Evolutionary conservation across 2,113 vertebrate genomes (phyloP).

Genomic region (Dipodomys merriami): DNA sequence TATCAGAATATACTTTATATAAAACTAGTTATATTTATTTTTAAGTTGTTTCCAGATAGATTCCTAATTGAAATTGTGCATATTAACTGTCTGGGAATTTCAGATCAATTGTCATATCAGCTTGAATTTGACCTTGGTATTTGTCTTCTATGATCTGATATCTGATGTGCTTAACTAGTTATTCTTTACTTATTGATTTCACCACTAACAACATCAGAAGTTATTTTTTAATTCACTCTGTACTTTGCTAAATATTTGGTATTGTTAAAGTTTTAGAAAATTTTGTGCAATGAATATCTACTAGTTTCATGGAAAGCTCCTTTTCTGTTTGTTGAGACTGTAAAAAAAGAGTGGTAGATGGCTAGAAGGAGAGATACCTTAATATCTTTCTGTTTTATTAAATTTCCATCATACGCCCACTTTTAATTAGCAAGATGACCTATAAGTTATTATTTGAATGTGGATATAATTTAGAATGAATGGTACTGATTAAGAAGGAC

Average conservation of each 20-base stretch:
- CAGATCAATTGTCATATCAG: neutral
- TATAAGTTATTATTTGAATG: neutral
- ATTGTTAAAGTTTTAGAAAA: neutral
- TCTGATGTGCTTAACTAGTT: neutral
- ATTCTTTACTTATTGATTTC: no score
- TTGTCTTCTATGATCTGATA: neutral
- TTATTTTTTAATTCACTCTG: neutral
- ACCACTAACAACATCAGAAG: neutral
- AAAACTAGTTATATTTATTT: neutral
- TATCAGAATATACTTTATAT: neutral
- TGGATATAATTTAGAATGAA: neutral
- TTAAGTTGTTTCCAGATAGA: neutral
- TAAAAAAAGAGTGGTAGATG: no score
- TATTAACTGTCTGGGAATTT: neutral
- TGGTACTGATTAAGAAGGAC: neutral
- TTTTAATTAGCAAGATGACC: neutral
- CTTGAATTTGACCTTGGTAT: neutral
- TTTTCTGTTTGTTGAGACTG: neutral
- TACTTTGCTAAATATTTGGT: neutral
- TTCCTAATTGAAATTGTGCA: neutral
- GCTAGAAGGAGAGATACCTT: neutral
- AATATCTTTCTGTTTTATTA: neutral
- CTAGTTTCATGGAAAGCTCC: neutral
- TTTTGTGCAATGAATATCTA: neutral
- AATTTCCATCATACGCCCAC: neutral